Conservation (phyloP, 1,140 invertebrate genomes). For the Caenorhabditis tropicalis region DNA sequence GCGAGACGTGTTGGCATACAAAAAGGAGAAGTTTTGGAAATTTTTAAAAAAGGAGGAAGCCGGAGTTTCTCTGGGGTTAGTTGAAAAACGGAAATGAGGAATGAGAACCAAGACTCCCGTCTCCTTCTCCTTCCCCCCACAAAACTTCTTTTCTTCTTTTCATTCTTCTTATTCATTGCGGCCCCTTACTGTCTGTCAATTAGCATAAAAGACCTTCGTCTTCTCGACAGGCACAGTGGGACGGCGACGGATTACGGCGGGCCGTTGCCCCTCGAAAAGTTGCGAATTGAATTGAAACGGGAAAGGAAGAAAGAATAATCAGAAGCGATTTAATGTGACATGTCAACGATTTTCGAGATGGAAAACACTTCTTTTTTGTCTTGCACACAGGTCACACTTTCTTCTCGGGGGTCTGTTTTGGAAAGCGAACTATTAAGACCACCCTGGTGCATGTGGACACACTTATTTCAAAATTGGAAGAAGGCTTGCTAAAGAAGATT, state of each 20-base stretch:
- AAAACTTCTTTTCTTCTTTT: not conserved
- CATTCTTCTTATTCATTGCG: constrained; percentile 16
- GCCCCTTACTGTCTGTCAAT: constrained; percentile 44
- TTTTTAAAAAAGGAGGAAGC: not conserved
- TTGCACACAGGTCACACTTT: not conserved
- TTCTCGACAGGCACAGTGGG: constrained; percentile 37
- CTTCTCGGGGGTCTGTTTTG: not conserved
- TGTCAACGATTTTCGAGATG: not conserved
- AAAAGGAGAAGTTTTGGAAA: not conserved
- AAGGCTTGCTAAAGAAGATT: not conserved
- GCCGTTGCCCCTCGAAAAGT: constrained; percentile 13
- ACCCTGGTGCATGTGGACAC: constrained; percentile 6
- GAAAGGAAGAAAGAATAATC: not conserved
- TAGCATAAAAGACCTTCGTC: constrained; percentile 38
- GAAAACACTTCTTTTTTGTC: not conserved
- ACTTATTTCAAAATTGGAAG: not conserved
- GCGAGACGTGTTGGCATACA: not conserved
- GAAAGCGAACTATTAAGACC: not conserved
- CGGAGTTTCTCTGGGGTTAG: not conserved
- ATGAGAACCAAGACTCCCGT: not conserved
- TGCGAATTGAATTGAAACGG: constrained; percentile 20
- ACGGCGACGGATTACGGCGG: constrained; percentile 30
- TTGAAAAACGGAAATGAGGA: constrained; percentile 4
- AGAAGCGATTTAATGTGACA: constrained; percentile 11
- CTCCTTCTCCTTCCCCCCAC: not conserved